Evolutionary conservation across 2,888 invertebrate genomes (phyloP), one percentile per base, ranked within the genome.

Genomic region (Microctonus brassicae): DNA sequence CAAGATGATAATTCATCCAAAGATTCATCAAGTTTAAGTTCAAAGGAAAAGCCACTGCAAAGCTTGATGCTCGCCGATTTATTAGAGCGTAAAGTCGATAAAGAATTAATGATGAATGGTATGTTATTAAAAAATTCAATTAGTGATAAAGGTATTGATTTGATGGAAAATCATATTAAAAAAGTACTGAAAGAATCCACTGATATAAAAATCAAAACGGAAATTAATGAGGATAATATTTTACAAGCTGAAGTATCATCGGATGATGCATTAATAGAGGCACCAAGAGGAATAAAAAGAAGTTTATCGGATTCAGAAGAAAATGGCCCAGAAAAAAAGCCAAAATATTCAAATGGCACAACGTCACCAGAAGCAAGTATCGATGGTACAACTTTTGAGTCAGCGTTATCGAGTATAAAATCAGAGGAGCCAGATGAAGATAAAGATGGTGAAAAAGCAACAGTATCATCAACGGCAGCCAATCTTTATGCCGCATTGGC

Each of bases 401-500:
- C 90, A 0, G 89, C 89, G 5, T 87, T 89, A 42, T 88, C 89
- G 1, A 89, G 88, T 74, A 87, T 89, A 7, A 88, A 89, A 24
- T 88, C 89, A 1, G 86, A 87, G 33, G 84, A 84, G 47, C 89
- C 87, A 11, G 89, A 89, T 72, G 88, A 89, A 1, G 89, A 90
- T 0, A 87, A 90, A 53, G 88, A 88, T n/a, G 83, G 84, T 34
- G 83, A 86, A 2, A 90, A 91, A 76, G 91, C 91, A 36, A 91
- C 91, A 1, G 93, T 93, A 0, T 95, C 95, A 0, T 94, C 94
- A 69, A 94, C 94, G 6, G 95, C 95, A 0, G 95, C 95, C 0
- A 95, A 95, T 87, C 88, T 95, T 26, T 95, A 95, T 83, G 95
- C 95, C 0, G 95, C 95, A 33, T 89, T 95, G 62, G 95, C 95